Conservation (phyloP, 1,140 invertebrate genomes). For the Nasonia vitripennis region DNA sequence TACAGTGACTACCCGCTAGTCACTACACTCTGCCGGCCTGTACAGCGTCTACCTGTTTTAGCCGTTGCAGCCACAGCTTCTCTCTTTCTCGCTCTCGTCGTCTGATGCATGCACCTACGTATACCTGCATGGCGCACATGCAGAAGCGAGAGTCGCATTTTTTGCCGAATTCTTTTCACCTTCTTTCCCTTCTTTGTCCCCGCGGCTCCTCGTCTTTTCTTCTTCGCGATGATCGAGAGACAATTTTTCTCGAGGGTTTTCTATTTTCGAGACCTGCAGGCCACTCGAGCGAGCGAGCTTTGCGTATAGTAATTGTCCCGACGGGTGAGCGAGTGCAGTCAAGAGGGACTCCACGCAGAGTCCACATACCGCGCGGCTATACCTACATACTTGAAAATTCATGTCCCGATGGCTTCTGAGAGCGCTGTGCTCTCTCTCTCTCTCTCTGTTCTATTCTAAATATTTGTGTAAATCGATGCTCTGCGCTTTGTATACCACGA, state of each 20-base stretch:
- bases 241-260: background rate
- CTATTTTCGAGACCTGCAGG: background rate
- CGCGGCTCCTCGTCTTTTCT: background rate
- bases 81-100: conserved; percentile 5
- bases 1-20: background rate
- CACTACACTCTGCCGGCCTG: background rate
- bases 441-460: no score
- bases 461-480: no score
- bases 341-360: background rate
- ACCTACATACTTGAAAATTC: background rate
- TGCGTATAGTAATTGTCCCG: background rate
- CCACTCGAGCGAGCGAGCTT: background rate
- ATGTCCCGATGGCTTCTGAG: background rate
- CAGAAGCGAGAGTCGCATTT: background rate
- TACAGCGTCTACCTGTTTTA: conserved; percentile 9
- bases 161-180: background rate
- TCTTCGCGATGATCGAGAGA: background rate
- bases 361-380: no score
- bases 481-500: no score
- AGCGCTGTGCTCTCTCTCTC: no score
- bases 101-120: background rate
- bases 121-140: background rate
- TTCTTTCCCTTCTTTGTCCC: background rate
- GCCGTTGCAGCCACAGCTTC: background rate
- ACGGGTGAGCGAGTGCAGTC: background rate